Evolutionary conservation across 2,113 vertebrate genomes (phyloP), one percentile per base, ranked within the genome.

Genomic region (Coptodon bakossiorum): DNA sequence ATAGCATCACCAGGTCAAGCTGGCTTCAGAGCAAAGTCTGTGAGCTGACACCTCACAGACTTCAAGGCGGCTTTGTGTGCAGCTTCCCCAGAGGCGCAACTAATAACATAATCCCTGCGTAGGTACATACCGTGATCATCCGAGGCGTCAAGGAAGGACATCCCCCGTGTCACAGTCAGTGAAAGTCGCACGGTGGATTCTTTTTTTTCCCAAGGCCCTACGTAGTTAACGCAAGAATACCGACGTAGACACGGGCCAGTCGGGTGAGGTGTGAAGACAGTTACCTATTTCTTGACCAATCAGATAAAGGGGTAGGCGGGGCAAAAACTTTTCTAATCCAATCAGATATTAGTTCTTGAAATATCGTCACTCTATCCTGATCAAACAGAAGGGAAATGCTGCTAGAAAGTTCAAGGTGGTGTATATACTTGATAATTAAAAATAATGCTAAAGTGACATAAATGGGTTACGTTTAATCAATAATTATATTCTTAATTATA

Each of bases 131-230:
- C 91, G 78, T 86, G 48, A 56, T 85, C 31, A 83, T 90, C 63
- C 82, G 29, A 86, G 48, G 52, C 54, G 84, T 50, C 50, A 52
- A 53, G 88, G 93, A 96, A 96, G 96, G 97, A 89, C 96, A 95
- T 95, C 90, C 91, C 91, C 91, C 5, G 87, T 91, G 87, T 88
- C 90, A 88, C 88, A 61, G 81, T 78, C 78, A 52, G 48, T 82
- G 80, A 86, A 84, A 82, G 87, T 90, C 76, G 89, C 93, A 92
- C 82, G 81, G 85, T 52, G 73, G 76, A 31, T 71, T 87, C 91
- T 89, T 85, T 79, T 48, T 78, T 68, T 6, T 1, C 0, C n/a
- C 17, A 31, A 66, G 93, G 84, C 68, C 76, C 87, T 17, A 17
- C 81, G 56, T 40, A 48, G 3, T 22, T 16, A 83, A 53, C 27